phyloP scores from a whole-genome alignment of 64 coral and sea anemone species.

The Hydrozoanthus tunicans region DNA sequence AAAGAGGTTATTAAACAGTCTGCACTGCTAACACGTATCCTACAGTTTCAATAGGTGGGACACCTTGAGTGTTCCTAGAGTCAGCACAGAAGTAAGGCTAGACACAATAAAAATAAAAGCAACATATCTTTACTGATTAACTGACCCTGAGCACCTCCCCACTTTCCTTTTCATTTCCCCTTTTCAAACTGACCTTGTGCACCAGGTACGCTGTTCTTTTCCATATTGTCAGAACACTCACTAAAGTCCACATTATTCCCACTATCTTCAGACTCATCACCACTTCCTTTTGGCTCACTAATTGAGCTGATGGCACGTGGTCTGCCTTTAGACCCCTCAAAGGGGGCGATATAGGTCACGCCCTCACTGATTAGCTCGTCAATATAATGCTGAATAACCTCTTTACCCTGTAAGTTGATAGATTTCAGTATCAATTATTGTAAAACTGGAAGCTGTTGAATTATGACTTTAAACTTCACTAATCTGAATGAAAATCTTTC shows the following conservation, averaged over 20 bases:
- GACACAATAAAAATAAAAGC: too few species aligned
- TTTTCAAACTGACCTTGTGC: constrained; percentile 24
- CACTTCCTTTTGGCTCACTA: constrained; percentile 25
- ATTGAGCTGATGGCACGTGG: constrained; percentile 67
- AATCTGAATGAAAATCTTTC: too few species aligned
- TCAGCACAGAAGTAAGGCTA: too few species aligned
- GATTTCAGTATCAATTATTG: neutral
- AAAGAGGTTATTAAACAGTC: too few species aligned
- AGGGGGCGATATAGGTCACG: constrained; percentile 76
- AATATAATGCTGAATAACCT: constrained; percentile 98
- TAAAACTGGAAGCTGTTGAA: neutral
- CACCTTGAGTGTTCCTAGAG: too few species aligned
- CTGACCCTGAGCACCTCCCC: neutral
- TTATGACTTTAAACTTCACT: too few species aligned
- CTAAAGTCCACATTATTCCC: neutral
- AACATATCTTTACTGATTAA: neutral
- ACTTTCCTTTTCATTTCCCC: neutral
- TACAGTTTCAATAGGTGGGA: too few species aligned
- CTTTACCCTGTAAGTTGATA: constrained; percentile 81
- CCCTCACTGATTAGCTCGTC: constrained; percentile 94
- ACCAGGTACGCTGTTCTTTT: constrained; percentile 1
- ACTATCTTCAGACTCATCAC: constrained; percentile 11
- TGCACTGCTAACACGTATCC: too few species aligned
- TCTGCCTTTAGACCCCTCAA: constrained; percentile 75
- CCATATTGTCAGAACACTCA: neutral